Conservation (phyloP, 2,113 vertebrate genomes). For the Strix aluco region DNA sequence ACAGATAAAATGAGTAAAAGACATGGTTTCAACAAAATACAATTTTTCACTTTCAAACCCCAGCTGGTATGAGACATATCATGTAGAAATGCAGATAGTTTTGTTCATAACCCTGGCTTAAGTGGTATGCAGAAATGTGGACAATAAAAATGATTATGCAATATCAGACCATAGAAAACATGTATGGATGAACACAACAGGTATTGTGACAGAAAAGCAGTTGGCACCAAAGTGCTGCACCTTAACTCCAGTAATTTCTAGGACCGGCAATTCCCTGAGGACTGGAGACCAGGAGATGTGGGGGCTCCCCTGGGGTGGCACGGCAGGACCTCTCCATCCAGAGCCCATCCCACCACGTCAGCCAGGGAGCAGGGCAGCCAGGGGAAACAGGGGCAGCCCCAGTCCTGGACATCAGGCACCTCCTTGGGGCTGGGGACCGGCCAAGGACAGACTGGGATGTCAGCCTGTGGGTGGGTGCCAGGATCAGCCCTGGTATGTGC, state of each 20-base stretch:
- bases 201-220: not conserved
- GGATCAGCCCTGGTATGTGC: not conserved
- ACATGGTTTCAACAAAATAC: not conserved
- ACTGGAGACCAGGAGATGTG: not conserved
- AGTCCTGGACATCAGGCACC: not conserved
- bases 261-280: not conserved
- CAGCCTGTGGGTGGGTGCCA: not conserved
- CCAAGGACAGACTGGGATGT: not conserved
- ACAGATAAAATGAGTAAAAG: not conserved
- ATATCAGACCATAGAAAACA: not conserved
- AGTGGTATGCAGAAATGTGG: not conserved
- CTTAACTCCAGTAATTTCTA: not conserved
- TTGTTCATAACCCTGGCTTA: not conserved
- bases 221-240: not conserved
- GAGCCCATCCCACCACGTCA: not conserved
- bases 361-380: not conserved
- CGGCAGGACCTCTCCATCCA: not conserved
- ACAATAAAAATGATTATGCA: not conserved
- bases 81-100: not conserved
- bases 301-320: not conserved
- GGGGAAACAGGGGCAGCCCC: not conserved
- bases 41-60: not conserved
- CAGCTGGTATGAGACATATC: not conserved
- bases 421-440: not conserved
- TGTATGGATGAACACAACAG: accelerated